phyloP scores from a whole-genome alignment of 2,888 invertebrate species.

The Mythimna impura region DNA sequence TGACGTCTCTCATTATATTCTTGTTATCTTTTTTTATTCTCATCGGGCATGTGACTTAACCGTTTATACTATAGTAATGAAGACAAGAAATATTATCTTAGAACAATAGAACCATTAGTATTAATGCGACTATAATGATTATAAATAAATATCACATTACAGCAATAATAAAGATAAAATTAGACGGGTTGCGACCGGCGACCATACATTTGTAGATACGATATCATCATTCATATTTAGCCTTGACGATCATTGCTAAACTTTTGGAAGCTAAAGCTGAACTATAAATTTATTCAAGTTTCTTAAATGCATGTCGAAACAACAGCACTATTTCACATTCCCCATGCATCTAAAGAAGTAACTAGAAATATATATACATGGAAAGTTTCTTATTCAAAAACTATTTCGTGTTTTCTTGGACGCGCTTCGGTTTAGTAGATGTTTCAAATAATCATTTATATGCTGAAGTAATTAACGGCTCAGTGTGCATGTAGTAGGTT shows the following conservation, averaged over 20 bases:
- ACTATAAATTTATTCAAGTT: conserved; percentile 46
- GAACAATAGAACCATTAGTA: conserved; percentile 52
- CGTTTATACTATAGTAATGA: conserved; percentile 13
- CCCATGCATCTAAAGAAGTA: conserved; percentile 20
- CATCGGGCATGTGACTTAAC: conserved; percentile 8
- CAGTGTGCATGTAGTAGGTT: conserved; percentile 18
- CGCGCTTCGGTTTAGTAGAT: background rate
- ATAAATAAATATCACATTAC: conserved; percentile 48
- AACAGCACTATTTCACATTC: conserved; percentile 33
- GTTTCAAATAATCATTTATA: conserved; percentile 17
- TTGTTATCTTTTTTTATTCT: conserved; percentile 10
- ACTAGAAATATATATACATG: conserved; percentile 18
- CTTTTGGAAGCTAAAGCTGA: conserved; percentile 23
- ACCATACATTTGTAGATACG: conserved; percentile 21
- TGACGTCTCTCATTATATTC: background rate
- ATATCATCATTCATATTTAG: conserved; percentile 26
- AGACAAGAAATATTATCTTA: conserved; percentile 29
- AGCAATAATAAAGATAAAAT: conserved; percentile 34
- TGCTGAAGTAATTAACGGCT: conserved; percentile 15
- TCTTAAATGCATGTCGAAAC: conserved; percentile 41
- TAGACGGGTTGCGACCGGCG: conserved; percentile 26
- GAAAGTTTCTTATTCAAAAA: conserved; percentile 2
- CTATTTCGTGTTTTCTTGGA: conserved; percentile 1
- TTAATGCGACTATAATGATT: conserved; percentile 36
- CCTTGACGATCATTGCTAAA: conserved; percentile 45